phyloP scores from a whole-genome alignment of 92 coral and sea anemone genomes.

The Porites divaricata region DNA sequence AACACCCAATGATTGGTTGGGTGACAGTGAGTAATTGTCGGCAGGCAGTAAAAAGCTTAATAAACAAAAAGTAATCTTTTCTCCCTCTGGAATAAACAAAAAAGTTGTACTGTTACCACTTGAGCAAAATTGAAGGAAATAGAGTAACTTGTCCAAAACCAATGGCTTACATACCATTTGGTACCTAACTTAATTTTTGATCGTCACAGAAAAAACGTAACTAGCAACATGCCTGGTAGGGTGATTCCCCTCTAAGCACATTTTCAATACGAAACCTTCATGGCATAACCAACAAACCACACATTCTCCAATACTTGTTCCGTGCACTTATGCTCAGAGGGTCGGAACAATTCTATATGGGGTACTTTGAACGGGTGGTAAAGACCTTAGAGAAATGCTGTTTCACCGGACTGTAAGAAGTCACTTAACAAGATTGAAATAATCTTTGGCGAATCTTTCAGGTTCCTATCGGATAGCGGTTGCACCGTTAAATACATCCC shows the following conservation, averaged over 20 bases:
- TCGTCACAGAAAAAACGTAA: neutral
- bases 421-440: too few relatives aligned
- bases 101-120: slow-evolving; percentile 36
- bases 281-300: too few relatives aligned
- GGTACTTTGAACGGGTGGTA: too few relatives aligned
- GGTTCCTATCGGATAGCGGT: neutral
- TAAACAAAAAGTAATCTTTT: slow-evolving; percentile 79
- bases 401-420: too few relatives aligned
- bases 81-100: slow-evolving; percentile 41
- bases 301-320: too few relatives aligned
- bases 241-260: slow-evolving; percentile 38
- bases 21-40: slow-evolving; percentile 77
- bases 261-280: neutral
- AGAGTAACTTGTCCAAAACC: slow-evolving; percentile 3
- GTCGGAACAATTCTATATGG: too few relatives aligned
- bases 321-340: too few relatives aligned
- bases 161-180: neutral
- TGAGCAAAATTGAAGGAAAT: slow-evolving; percentile 9
- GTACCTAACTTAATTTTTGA: neutral
- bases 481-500: neutral
- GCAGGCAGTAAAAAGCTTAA: slow-evolving; percentile 83
- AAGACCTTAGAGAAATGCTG: too few relatives aligned
- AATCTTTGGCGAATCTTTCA: too few relatives aligned
- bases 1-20: slow-evolving; percentile 83
- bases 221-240: slow-evolving; percentile 14